Evolutionary conservation across 1,140 invertebrate species (phyloP), one percentile per base, ranked within the genome.

Genomic region (Drosophila punjabiensis): DNA sequence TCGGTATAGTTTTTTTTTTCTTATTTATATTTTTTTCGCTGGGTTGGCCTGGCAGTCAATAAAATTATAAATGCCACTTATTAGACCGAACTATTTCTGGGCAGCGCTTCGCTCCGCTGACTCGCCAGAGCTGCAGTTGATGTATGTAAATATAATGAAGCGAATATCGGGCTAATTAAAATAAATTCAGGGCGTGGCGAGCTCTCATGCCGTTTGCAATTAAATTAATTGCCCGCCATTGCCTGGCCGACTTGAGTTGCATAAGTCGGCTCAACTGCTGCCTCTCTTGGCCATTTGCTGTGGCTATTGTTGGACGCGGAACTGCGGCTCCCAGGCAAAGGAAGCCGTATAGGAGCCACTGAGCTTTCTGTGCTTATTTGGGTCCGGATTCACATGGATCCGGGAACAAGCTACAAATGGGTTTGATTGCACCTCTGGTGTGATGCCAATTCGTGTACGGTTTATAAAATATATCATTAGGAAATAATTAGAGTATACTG

Each of bases 41-140:
- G 70, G 56, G 55, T 52, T 77, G 73, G 53, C 62, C 65, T 79
- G 68, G 68, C 69, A 88, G 86, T 86, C 79, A 90, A 90, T 90
- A 81, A 89, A 79, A 85, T 90, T 90, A 90, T 81, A 90, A 89
- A 89, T 90, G 76, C 63, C 78, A 70, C 85, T 88, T 77, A 88
- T 88, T 88, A 90, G 67, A 74, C 84, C 78, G 76, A 74, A 79
- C 76, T 79, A 89, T 89, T 89, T 35, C 18, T 64, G 59, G 61
- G 70, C 61, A 76, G 67, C 68, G 81, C 80, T 87, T 84, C 71
- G 76, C 70, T 74, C 45, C 35, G 68, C 56, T 77, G 64, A 43
- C 28, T 62, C 43, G 67, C 58, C 32, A 52, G 37, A 48, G 69
- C 76, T 69, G 63, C 78, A 62, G 77, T 56, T 75, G 52, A 66